Evolutionary conservation across 2,797 vertebrate species (phyloP).

Genomic region (Liparis tanakae): DNA sequence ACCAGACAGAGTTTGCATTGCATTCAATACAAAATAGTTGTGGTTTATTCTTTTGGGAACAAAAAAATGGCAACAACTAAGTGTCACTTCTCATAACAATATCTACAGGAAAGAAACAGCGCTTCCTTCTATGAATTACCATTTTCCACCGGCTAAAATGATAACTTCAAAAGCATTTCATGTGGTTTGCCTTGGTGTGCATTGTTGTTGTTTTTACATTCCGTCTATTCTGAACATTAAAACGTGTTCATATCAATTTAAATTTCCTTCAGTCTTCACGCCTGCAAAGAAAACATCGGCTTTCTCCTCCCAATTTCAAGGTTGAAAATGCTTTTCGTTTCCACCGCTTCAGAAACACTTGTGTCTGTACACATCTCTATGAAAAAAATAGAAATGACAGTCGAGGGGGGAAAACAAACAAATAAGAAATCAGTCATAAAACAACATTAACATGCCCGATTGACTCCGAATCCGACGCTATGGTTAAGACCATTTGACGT

Average conservation of each 20-base stretch:
- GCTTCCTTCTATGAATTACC: slow-evolving; percentile 70
- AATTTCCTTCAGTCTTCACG: slow-evolving; percentile 69
- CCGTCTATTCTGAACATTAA: slow-evolving; percentile 80
- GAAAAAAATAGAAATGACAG: slow-evolving; percentile 75
- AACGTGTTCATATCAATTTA: slow-evolving; percentile 82
- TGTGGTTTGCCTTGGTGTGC: slow-evolving; percentile 59
- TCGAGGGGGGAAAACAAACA: slow-evolving; percentile 53
- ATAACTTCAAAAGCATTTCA: slow-evolving; percentile 67
- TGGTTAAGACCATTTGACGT: slow-evolving; percentile 36
- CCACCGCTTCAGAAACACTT: slow-evolving; percentile 75
- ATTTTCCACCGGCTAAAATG: slow-evolving; percentile 70
- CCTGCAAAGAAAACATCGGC: slow-evolving; percentile 70
- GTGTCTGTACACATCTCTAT: slow-evolving; percentile 78
- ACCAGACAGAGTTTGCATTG: slow-evolving; percentile 46
- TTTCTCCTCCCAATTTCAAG: slow-evolving; percentile 39
- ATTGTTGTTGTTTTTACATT: slow-evolving; percentile 59
- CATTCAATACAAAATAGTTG: slow-evolving; percentile 84
- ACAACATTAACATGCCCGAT: slow-evolving; percentile 63
- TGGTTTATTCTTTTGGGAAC: slow-evolving; percentile 82
- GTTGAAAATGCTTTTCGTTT: slow-evolving; percentile 68
- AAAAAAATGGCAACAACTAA: slow-evolving; percentile 84
- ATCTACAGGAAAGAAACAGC: slow-evolving; percentile 80
- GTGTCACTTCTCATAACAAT: slow-evolving; percentile 79
- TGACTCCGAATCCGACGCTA: slow-evolving; percentile 24
- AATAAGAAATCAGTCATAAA: slow-evolving; percentile 59